Evolutionary conservation across 1,140 invertebrate genomes (phyloP).

Genomic region (Ips nitidus): DNA sequence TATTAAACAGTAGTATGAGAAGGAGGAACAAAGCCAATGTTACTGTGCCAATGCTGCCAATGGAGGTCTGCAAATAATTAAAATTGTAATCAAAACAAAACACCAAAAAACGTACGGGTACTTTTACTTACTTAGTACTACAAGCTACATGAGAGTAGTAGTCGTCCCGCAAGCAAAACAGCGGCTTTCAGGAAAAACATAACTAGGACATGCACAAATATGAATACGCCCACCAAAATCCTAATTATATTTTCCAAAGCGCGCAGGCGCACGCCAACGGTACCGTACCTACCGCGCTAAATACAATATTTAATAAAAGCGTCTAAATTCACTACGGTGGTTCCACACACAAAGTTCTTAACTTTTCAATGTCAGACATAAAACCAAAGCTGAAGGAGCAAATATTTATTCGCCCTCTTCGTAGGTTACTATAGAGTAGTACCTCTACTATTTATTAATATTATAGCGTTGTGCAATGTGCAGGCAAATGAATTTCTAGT

Average conservation of each 20-base stretch:
- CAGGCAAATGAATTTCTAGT: background rate
- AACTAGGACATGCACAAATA: conserved; percentile 18
- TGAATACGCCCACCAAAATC: background rate
- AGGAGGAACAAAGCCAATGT: conserved; percentile 43
- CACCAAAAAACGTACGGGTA: background rate
- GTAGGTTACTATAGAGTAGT: background rate
- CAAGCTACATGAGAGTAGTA: conserved; percentile 22
- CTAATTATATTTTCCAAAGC: conserved; percentile 4
- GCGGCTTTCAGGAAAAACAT: conserved; percentile 3
- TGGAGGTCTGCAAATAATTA: conserved; percentile 48
- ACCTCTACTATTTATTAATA: background rate
- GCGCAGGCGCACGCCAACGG: background rate
- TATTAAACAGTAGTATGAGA: conserved; percentile 45
- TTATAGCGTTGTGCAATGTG: background rate
- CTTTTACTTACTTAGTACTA: conserved; percentile 26
- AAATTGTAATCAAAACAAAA: background rate
- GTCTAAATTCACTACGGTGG: background rate
- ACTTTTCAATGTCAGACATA: background rate
- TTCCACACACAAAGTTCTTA: conserved; percentile 1
- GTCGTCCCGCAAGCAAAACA: conserved; percentile 11
- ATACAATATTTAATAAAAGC: background rate
- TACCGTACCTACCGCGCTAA: background rate
- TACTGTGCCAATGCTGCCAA: conserved; percentile 50
- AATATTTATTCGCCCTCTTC: too few species aligned
- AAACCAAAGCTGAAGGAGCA: too few species aligned